phyloP scores from a whole-genome alignment of 2,797 vertebrate species.

The Gobionotothen gibberifrons region DNA sequence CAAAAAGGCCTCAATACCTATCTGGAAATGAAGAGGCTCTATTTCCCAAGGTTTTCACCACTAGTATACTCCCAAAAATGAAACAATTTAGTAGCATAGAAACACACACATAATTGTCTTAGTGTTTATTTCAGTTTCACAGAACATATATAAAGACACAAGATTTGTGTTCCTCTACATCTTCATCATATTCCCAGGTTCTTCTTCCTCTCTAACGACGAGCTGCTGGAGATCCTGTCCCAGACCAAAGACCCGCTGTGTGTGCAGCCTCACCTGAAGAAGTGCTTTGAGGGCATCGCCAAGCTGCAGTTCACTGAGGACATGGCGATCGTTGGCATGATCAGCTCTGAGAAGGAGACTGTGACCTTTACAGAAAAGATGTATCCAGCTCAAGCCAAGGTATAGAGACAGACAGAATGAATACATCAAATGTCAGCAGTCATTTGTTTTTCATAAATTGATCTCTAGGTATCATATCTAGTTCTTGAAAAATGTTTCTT shows the following conservation, averaged over 20 bases:
- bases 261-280: conserved; percentile 94
- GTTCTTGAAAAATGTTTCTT: neutral
- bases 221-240: conserved; percentile 93
- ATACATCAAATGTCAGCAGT: neutral
- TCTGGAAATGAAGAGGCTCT: conserved; percentile 93
- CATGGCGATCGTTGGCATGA: conserved; percentile 90
- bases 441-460: neutral
- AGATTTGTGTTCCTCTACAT: neutral
- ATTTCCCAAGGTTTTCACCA: conserved; percentile 89
- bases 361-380: conserved; percentile 88
- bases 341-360: conserved; percentile 92
- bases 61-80: neutral
- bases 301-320: conserved; percentile 89
- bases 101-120: too few species aligned
- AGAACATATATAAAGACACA: neutral
- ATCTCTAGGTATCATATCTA: neutral
- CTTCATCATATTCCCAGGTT: conserved; percentile 81
- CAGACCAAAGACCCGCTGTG: conserved; percentile 95
- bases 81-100: too few species aligned
- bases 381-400: conserved; percentile 88
- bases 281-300: conserved; percentile 95
- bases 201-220: conserved; percentile 95
- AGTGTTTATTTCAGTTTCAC: neutral
- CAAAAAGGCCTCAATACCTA: conserved; percentile 93
- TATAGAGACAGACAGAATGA: conserved; percentile 42